These are phyloP conservation scores for Cochlearius cochlearius DNA, from an alignment of 2,113 vertebrate genomes.

Conservation along the genomic window DNA sequence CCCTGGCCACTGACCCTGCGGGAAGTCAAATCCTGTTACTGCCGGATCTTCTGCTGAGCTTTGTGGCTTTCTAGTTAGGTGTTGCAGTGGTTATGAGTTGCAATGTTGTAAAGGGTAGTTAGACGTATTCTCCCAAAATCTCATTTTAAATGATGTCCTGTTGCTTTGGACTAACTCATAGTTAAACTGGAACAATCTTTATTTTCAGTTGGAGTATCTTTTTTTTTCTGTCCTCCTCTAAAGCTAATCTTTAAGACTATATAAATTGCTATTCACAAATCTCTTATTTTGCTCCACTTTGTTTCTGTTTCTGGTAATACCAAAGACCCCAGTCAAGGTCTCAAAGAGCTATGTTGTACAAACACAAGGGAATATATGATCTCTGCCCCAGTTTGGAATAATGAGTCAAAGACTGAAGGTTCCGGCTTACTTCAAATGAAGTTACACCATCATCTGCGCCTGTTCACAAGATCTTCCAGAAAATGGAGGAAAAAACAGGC, in stretches of 20 bases:
- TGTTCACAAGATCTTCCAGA: neutral
- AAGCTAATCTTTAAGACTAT: neutral
- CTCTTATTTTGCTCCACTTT: neutral
- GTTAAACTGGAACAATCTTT: neutral
- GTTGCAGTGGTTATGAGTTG: neutral
- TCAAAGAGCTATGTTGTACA: neutral
- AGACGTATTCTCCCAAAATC: neutral
- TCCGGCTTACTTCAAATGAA: neutral
- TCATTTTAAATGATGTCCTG: neutral
- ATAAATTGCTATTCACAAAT: neutral
- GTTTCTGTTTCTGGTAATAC: neutral
- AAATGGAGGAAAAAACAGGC: neutral
- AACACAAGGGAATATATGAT: neutral
- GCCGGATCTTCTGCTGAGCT: neutral
- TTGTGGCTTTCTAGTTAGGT: neutral
- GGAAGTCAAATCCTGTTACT: neutral
- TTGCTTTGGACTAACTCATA: neutral
- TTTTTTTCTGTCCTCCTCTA: neutral
- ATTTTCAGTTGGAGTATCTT: neutral
- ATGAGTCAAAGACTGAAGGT: neutral
- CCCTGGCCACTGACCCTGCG: neutral
- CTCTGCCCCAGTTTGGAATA: neutral
- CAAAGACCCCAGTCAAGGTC: neutral
- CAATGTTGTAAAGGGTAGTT: neutral
- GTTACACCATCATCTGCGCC: neutral